These are phyloP conservation scores for Drosophila obscura DNA, from an alignment of 1,140 invertebrate genomes.

Conservation along the genomic window DNA sequence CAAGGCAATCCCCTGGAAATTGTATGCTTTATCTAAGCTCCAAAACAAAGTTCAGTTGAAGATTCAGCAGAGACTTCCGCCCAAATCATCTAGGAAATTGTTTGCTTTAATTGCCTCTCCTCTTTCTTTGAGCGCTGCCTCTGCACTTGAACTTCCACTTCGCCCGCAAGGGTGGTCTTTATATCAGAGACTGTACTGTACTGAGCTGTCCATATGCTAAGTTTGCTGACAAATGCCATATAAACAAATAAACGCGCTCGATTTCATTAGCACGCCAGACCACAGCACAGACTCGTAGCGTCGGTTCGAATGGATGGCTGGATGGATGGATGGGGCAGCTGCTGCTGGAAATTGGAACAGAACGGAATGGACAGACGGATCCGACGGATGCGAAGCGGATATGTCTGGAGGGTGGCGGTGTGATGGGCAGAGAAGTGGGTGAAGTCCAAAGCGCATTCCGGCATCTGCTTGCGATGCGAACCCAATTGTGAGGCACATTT, in stretches of 20 bases:
- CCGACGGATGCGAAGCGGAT: slow-evolving; percentile 40
- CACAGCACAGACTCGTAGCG: slow-evolving; percentile 18
- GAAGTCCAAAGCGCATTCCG: slow-evolving; percentile 58
- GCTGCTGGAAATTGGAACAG: slow-evolving; percentile 59
- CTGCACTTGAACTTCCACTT: too few relatives aligned
- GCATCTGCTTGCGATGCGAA: slow-evolving; percentile 46
- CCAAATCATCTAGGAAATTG: too few relatives aligned
- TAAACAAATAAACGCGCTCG: slow-evolving; percentile 77
- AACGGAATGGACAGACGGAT: slow-evolving; percentile 33
- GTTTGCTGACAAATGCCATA: slow-evolving; percentile 70
- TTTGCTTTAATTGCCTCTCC: too few relatives aligned
- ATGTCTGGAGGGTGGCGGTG: neutral
- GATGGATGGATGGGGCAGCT: slow-evolving; percentile 24
- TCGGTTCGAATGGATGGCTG: slow-evolving; percentile 17
- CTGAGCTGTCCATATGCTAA: slow-evolving; percentile 35
- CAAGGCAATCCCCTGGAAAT: too few relatives aligned
- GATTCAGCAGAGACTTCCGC: too few relatives aligned
- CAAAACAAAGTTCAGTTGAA: too few relatives aligned
- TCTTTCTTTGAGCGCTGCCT: too few relatives aligned
- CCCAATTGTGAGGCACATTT: slow-evolving; percentile 55
- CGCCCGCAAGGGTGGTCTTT: neutral
- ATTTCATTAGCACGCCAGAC: slow-evolving; percentile 68
- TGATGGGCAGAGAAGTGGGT: slow-evolving; percentile 1
- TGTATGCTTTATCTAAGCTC: too few relatives aligned
- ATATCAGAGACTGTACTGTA: slow-evolving; percentile 24